Base-by-base conservation (phyloP, 2,797 vertebrate genomes). In the Phataginus tetradactyla region DNA sequence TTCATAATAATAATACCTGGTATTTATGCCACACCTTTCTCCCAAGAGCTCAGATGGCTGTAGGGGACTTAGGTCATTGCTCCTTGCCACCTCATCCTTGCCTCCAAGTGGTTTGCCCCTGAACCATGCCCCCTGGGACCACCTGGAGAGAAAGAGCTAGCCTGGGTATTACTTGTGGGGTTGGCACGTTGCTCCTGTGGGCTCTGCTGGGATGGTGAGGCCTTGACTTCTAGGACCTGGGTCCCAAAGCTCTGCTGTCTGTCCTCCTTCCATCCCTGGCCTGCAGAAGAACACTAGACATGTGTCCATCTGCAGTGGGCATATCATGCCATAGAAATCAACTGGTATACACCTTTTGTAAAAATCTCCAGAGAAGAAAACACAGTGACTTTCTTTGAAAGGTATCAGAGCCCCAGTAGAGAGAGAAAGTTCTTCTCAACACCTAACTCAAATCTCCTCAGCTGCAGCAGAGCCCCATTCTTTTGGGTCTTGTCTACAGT, bases 11-110 rank as follows among this genome's bases (percentile, higher is more conserved):
- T 55, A 85, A 92, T 86, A 53, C 55, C 51, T 66, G 63, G 55
- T 80, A 34, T 94, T 95, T 91, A 80, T 2, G 57, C n/a, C 61
- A 84, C 86, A 78, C 20, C 79, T 96, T 96, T 96, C 83, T 94
- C 79, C 68, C 42, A 94, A 93, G 80, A 92, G 88, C 91, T 96
- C 79, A 89, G 34, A 59, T 74, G 74, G n/a, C 84, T 61, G 4
- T 15, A 61, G 45, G 61, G 21, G 55, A 83, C 74, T 95, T 49
- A 78, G 6, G 6, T 45, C 77, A 64, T n/a, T 64, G 34, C 68
- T 87, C 45, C 57, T 83, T 12, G 45, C 21, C 29, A 42, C 45
- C 39, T 91, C 29, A 57, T 53, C 64, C 21, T 69, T 29, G 17
- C 27, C 39, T 78, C 80, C 4, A 49, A 14, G 18, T 77, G 49